phyloP scores from a whole-genome alignment of 2,113 vertebrate species.

The Urocitellus parryii region DNA sequence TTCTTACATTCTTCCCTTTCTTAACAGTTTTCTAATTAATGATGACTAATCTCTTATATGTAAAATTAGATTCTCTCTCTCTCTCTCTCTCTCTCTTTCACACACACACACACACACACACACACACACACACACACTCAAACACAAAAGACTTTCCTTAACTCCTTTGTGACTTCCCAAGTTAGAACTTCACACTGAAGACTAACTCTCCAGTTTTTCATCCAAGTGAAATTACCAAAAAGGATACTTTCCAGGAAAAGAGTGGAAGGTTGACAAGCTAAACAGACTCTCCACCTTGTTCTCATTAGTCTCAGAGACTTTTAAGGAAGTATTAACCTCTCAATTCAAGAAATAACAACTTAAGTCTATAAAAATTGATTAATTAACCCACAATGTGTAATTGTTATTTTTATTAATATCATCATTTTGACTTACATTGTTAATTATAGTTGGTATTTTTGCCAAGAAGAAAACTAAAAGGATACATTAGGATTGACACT shows the following conservation, averaged over 20 bases:
- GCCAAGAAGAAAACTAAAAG: conserved; percentile 36
- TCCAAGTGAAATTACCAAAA: background rate
- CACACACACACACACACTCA: too few relatives aligned
- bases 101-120: background rate
- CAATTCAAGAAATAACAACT: background rate
- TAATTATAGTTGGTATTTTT: background rate
- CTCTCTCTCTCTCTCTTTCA: background rate
- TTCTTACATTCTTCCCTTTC: background rate
- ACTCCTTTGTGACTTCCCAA: conserved; percentile 21
- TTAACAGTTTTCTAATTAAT: conserved; percentile 14
- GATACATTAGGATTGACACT: background rate
- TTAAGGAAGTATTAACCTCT: background rate
- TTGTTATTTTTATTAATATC: background rate
- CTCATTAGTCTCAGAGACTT: background rate
- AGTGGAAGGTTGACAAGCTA: background rate
- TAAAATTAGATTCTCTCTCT: background rate
- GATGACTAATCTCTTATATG: background rate
- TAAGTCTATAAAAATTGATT: conserved; percentile 15
- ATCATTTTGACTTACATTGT: conserved; percentile 16
- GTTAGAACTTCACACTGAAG: background rate
- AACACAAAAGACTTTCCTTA: background rate
- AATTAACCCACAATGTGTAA: background rate
- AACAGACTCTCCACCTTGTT: background rate
- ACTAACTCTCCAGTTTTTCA: background rate
- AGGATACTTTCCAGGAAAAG: background rate